phyloP scores from a whole-genome alignment of 2,888 invertebrate genomes.

The Cylindroiulus punctatus region DNA sequence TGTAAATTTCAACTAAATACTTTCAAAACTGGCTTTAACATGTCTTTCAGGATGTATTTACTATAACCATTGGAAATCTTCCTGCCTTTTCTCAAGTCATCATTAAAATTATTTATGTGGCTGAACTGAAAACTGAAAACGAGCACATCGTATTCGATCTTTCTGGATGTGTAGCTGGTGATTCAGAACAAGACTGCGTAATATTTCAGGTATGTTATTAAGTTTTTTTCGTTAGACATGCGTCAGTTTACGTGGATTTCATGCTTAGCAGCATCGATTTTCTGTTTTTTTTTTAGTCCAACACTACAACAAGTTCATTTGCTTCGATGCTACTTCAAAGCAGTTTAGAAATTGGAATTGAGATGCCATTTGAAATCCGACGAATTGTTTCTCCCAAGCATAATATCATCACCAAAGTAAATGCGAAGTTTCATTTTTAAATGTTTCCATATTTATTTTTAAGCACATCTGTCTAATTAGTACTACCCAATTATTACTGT shows the following conservation, averaged over 20 bases:
- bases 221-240: neutral
- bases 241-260: neutral
- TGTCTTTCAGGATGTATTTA: slow-evolving; percentile 65
- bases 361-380: slow-evolving; percentile 66
- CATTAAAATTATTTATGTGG: slow-evolving; percentile 67
- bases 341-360: slow-evolving; percentile 63
- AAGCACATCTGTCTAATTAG: too few relatives aligned
- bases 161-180: slow-evolving; percentile 62
- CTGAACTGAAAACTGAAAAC: slow-evolving; percentile 65
- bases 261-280: neutral
- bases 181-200: neutral
- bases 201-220: slow-evolving; percentile 16
- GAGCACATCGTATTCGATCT: slow-evolving; percentile 64
- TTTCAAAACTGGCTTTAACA: neutral
- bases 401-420: slow-evolving; percentile 64
- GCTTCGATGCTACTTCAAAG: neutral
- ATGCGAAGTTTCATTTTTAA: neutral
- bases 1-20: neutral
- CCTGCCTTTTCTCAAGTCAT: slow-evolving; percentile 64
- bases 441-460: neutral
- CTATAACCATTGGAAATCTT: slow-evolving; percentile 67
- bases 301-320: neutral
- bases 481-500: too few relatives aligned
- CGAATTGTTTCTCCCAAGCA: slow-evolving; percentile 64
- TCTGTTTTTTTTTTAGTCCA: neutral